A percentile compares a stretch with the other conserved stretches of the same genome.
These are phyloP conservation scores for Melieria picta DNA, from an alignment of 2,888 invertebrate genomes.

Conservation along the genomic window DNA sequence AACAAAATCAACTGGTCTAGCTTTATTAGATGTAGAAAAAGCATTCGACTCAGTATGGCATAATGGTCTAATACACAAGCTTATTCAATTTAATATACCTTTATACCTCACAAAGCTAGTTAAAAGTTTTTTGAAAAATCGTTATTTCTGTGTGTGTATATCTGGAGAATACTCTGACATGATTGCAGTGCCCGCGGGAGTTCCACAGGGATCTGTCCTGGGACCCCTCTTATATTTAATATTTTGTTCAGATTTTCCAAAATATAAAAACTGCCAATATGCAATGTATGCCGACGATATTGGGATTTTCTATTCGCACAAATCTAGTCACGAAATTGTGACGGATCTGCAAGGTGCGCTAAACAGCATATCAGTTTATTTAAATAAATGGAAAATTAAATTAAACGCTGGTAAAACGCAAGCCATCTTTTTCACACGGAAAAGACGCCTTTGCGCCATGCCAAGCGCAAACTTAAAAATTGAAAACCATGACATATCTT, in stretches of 20 bases:
- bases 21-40: no score
- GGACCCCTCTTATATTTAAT: constrained; percentile 18
- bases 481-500: neutral
- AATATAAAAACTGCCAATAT: neutral
- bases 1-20: no score
- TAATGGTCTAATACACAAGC: neutral
- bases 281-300: constrained; percentile 14
- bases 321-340: constrained; percentile 2
- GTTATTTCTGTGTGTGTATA: constrained; percentile 1
- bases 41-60: constrained; percentile 19
- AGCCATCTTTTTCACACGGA: constrained; percentile 17
- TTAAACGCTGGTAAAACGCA: constrained; percentile 15
- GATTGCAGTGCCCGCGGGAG: neutral
- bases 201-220: constrained; percentile 23
- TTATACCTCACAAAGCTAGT: neutral
- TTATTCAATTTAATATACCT: constrained; percentile 3
- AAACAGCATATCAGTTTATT: neutral
- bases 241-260: constrained; percentile 6
- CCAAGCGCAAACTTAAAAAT: neutral
- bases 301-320: constrained; percentile 1
- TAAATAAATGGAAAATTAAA: constrained; percentile 18
- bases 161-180: neutral
- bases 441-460: constrained; percentile 7
- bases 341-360: constrained; percentile 5
- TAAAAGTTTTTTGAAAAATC: constrained; percentile 4